These are phyloP conservation scores for Manis pentadactyla DNA, from an alignment of 2,797 vertebrate genomes.

Conservation along the genomic window DNA sequence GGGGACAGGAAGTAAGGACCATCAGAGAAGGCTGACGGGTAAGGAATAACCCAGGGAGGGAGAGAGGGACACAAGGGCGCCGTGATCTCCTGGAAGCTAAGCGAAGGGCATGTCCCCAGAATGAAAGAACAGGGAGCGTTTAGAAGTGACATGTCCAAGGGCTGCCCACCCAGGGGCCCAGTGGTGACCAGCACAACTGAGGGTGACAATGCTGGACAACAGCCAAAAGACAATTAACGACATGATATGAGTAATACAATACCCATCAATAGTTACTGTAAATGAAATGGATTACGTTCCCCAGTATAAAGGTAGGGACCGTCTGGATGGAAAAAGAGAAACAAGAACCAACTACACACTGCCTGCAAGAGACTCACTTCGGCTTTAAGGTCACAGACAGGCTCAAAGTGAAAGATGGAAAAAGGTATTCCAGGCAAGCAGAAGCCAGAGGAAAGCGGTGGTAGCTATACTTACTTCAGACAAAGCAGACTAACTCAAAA, in stretches of 20 bases:
- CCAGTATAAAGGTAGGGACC: neutral
- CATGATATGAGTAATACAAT: neutral
- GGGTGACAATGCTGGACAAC: neutral
- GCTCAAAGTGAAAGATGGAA: neutral
- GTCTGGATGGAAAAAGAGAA: neutral
- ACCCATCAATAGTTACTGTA: neutral
- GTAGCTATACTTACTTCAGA: neutral
- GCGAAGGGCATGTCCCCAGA: neutral
- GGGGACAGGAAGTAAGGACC: neutral
- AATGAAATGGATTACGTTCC: neutral
- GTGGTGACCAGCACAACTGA: no score
- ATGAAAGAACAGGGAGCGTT: neutral
- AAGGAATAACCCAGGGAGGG: neutral
- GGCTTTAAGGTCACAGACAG: neutral
- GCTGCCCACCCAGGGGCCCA: neutral
- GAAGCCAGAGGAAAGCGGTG: neutral
- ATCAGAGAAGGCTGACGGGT: neutral
- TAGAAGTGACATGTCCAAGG: accelerated
- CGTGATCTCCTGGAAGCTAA: neutral
- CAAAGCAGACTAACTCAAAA: neutral
- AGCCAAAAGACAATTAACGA: neutral
- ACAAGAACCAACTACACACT: neutral
- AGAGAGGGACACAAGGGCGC: neutral
- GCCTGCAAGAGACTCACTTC: neutral
- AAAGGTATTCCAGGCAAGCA: neutral